Evolutionary conservation across 2,113 vertebrate genomes (phyloP).

Genomic region (Miniopterus natalensis): DNA sequence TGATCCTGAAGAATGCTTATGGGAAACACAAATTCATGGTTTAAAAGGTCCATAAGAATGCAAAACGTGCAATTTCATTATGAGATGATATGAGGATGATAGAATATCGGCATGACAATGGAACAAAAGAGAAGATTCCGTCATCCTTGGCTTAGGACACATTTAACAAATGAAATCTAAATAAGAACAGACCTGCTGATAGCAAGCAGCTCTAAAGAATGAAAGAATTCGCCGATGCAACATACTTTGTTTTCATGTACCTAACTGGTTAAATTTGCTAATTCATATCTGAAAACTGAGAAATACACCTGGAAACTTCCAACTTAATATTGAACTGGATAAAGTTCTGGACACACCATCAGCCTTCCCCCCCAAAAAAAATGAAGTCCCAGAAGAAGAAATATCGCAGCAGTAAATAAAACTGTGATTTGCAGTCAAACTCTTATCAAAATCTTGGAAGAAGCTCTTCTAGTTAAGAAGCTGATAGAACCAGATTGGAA

Average conservation of each 20-base stretch:
- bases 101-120: conserved; percentile 31
- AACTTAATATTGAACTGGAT: not conserved
- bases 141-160: conserved; percentile 23
- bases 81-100: not conserved
- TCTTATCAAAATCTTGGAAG: not conserved
- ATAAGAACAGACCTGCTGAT: conserved; percentile 37
- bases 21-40: conserved; percentile 37
- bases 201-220: not conserved
- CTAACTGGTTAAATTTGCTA: not conserved
- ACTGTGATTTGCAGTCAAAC: conserved; percentile 1
- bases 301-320: conserved; percentile 25
- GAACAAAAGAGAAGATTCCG: conserved; percentile 10
- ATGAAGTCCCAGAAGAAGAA: not conserved
- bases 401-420: not conserved
- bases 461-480: conserved; percentile 30
- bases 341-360: not conserved
- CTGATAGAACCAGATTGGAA: conserved; percentile 5
- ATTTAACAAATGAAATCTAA: conserved; percentile 50
- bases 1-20: conserved; percentile 41
- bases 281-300: conserved; percentile 54
- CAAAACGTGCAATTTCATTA: conserved; percentile 54
- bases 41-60: conserved; percentile 58
- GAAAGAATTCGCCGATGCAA: conserved; percentile 26
- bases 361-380: not conserved
- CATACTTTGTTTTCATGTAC: conserved; percentile 1